Base-by-base conservation (phyloP, 2,797 vertebrate species). In the Anabacerthia variegaticeps region DNA sequence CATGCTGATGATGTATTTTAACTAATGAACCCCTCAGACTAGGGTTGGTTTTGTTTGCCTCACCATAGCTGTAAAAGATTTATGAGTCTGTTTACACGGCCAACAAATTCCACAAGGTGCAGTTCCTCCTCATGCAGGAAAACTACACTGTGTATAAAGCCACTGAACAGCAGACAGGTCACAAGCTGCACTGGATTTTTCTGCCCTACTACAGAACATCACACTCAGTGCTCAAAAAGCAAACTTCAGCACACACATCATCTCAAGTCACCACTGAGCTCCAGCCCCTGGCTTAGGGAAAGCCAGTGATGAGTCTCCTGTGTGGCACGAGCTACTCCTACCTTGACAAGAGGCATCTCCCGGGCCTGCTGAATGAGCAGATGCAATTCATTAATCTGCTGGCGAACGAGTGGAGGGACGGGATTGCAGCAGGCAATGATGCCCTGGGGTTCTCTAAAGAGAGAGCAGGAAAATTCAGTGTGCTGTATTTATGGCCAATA, bases 361-460 rank as follows among this genome's bases (percentile, higher is more conserved):
- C 99, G 98, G 27, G 98, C 99, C 93, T 99, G 98, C 94, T 98
- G 98, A 91, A 99, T 95, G 14, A 99, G 95, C 89, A 98, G 98
- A 88, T 99, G 99, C 81, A 99, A 98, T 92, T 99, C 99, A 62
- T 99, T 99, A 92, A 99, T 96, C 97, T 99, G 99, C 96, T 99
- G 99, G 66, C 99, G 98, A 76, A 99, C 98, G 22, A 99, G 97
- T 1, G 99, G 99, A 1, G 99, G 99, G 2, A 99, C 97, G 0
- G 99, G 99, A 97, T 98, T 99, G 95, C 99, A 99, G 97, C 99
- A 99, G 36, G 99, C 99, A 72, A 99, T 96, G 97, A 99, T 98
- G 90, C 99, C 99, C 98, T 99, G 99, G 43, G 98, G 98, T 91
- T 99, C 99, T 96, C 99, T 99, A 93, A 66, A 95, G 76, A 73